A percentile compares a stretch with the other conserved stretches of the same genome.
phyloP scores from a whole-genome alignment of 2,888 invertebrate species.

The Resseliella maxima region DNA sequence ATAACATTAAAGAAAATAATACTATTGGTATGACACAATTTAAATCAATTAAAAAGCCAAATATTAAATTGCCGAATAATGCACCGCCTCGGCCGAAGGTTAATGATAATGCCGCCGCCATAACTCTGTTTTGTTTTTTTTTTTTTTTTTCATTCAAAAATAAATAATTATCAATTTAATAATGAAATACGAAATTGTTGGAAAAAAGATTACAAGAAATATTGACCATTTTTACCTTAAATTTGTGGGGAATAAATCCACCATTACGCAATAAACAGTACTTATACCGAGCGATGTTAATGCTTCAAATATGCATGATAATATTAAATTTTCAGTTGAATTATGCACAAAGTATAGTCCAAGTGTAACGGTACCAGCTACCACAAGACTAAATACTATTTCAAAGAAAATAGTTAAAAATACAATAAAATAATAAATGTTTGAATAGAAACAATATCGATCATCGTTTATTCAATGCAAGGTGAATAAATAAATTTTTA shows the following conservation, averaged over 20 bases:
- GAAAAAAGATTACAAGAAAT: too few relatives aligned
- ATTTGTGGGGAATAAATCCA: constrained; percentile 85
- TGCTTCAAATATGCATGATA: constrained; percentile 84
- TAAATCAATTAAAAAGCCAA: constrained; percentile 83
- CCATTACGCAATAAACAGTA: constrained; percentile 83
- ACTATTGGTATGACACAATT: constrained; percentile 82
- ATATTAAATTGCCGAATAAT: constrained; percentile 79
- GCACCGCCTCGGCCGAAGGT: constrained; percentile 84
- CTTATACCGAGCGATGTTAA: constrained; percentile 83
- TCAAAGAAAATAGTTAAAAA: neutral
- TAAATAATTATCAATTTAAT: constrained; percentile 14
- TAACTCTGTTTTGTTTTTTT: constrained; percentile 81
- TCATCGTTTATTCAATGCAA: too few relatives aligned
- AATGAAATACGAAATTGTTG: too few relatives aligned
- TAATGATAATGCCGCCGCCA: constrained; percentile 83
- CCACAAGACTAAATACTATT: constrained; percentile 79
- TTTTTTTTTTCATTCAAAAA: constrained; percentile 56
- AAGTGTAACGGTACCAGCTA: constrained; percentile 79
- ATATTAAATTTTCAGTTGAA: constrained; percentile 76
- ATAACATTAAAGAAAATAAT: constrained; percentile 78
- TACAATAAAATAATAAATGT: neutral
- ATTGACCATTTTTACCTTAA: constrained; percentile 75
- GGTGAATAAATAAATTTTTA: neutral
- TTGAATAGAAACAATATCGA: neutral
- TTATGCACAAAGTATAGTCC: constrained; percentile 81